A percentile compares a stretch with the other conserved stretches of the same genome.
phyloP scores from a whole-genome alignment of 2,888 invertebrate genomes.

The Platynereis dumerilii region DNA sequence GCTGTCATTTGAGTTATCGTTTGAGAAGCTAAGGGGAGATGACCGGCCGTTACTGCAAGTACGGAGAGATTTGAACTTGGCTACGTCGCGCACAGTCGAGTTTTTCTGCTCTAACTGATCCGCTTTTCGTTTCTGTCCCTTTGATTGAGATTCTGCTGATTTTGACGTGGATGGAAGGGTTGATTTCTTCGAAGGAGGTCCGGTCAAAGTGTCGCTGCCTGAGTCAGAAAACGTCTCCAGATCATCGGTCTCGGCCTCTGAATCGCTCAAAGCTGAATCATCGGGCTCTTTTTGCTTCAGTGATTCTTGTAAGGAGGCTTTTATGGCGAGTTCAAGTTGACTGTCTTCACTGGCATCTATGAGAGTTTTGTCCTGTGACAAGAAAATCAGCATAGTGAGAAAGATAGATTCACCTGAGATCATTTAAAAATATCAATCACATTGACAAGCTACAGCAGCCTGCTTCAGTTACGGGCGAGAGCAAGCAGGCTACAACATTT shows the following conservation, averaged over 20 bases:
- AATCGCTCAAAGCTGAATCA: not conserved
- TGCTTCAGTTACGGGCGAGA: too few relatives aligned
- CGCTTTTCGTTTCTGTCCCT: too few relatives aligned
- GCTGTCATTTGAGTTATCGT: too few relatives aligned
- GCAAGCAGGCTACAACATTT: too few relatives aligned
- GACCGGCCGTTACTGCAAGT: not conserved
- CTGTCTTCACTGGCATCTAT: constrained; percentile 65
- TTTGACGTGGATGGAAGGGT: not conserved
- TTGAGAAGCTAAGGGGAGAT: not conserved
- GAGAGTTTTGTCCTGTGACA: constrained; percentile 42
- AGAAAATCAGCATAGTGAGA: too few relatives aligned
- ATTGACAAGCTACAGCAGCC: too few relatives aligned
- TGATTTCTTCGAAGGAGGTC: not conserved
- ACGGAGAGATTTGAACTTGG: too few relatives aligned
- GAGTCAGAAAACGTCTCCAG: constrained; percentile 64
- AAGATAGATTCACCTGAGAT: too few relatives aligned
- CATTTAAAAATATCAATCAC: not conserved
- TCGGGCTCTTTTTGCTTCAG: not conserved
- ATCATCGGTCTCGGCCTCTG: constrained; percentile 45
- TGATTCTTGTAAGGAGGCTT: constrained; percentile 61
- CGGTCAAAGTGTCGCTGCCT: constrained; percentile 26
- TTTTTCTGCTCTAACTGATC: too few relatives aligned
- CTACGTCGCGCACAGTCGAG: too few relatives aligned
- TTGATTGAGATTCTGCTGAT: not conserved
- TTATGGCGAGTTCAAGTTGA: constrained; percentile 65